phyloP scores from a whole-genome alignment of 2,113 vertebrate species.

The Rhineura floridana region DNA sequence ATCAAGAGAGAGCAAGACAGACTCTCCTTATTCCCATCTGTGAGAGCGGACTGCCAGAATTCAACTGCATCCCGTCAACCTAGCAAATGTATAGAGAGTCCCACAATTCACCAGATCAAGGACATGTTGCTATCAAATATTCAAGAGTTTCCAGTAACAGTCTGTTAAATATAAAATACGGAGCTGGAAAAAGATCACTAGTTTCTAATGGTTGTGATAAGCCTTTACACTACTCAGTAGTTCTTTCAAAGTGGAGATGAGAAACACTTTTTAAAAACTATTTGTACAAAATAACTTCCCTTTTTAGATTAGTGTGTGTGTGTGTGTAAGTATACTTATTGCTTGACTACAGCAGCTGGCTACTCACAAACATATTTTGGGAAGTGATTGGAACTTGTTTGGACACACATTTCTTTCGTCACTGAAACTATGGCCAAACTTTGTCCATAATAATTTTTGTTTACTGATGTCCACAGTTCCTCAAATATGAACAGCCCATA shows the following conservation, averaged over 20 bases:
- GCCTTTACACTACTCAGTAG: background rate
- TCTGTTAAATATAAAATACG: background rate
- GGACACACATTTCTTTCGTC: background rate
- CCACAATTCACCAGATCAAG: background rate
- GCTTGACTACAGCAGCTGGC: background rate
- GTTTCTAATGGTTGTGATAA: background rate
- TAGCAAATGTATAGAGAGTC: background rate
- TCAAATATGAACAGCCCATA: background rate
- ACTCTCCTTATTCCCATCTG: background rate
- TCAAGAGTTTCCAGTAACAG: background rate
- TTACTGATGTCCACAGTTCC: background rate
- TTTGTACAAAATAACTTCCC: background rate
- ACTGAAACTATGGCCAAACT: background rate
- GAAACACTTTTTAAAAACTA: background rate
- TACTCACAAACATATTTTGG: background rate
- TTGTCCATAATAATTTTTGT: too few relatives aligned
- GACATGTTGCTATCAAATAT: background rate
- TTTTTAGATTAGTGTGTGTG: background rate
- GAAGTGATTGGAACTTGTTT: background rate
- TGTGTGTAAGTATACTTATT: background rate
- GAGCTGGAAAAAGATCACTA: background rate
- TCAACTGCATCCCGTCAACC: background rate
- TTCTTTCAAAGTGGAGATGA: background rate
- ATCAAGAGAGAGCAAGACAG: background rate
- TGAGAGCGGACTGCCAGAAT: background rate